Percentiles rank a stretch among this genome's conserved stretches.
Conservation (phyloP, 2,113 vertebrate genomes). For the Protobothrops flavoviridis region DNA sequence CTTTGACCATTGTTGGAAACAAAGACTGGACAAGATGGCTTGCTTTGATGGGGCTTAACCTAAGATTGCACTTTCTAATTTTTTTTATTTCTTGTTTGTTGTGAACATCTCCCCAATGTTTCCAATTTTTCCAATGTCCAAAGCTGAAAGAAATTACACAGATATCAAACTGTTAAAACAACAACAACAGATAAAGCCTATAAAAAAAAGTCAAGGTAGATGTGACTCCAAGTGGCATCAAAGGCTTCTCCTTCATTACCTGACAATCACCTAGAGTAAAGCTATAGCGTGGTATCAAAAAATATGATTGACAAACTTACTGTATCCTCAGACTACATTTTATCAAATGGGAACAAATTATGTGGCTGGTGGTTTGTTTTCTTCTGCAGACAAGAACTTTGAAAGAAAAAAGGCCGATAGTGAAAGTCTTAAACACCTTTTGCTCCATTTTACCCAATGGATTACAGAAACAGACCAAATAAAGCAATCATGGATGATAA, state of each 20-base stretch:
- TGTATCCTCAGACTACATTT: neutral
- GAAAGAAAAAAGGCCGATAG: neutral
- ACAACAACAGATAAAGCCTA: neutral
- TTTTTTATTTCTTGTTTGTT: neutral
- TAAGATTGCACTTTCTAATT: neutral
- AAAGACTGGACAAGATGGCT: neutral
- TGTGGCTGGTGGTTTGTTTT: neutral
- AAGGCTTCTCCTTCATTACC: neutral
- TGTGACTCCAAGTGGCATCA: neutral
- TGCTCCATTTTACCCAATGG: neutral
- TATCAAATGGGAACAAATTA: neutral
- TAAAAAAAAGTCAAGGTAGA: neutral
- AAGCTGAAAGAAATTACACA: neutral
- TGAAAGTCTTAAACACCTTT: neutral
- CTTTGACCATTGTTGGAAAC: neutral
- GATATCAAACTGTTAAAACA: neutral
- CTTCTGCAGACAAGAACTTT: neutral
- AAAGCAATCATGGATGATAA: neutral
- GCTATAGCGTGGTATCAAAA: neutral
- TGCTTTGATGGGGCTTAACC: neutral
- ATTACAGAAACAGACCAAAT: neutral
- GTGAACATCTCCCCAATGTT: neutral
- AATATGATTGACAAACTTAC: neutral
- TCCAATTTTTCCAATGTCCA: neutral
- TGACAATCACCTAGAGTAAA: neutral